Conservation (phyloP, 2,113 vertebrate species). For the Dipodomys merriami region DNA sequence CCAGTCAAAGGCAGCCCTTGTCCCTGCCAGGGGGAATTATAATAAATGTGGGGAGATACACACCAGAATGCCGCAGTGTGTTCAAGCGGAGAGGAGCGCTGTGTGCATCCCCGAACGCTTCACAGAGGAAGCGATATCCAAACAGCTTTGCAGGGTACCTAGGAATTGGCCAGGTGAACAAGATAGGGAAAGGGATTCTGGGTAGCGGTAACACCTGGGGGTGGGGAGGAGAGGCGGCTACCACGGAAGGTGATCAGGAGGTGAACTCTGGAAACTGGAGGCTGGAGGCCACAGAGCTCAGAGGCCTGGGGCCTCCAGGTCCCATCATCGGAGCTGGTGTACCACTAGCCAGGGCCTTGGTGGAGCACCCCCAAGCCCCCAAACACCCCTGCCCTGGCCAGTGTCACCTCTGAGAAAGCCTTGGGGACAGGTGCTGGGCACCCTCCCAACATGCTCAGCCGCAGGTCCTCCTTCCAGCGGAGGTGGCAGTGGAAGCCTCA, state of each 20-base stretch:
- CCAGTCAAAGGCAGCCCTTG: not conserved
- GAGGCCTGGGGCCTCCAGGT: too few relatives aligned
- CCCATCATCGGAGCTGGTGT: not conserved
- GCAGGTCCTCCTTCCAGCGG: not conserved
- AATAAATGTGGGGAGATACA: too few relatives aligned
- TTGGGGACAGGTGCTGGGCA: too few relatives aligned
- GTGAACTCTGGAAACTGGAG: not conserved
- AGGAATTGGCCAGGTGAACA: not conserved
- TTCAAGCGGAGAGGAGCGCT: too few relatives aligned
- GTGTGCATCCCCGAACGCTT: not conserved
- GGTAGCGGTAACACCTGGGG: not conserved
- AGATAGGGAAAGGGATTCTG: not conserved
- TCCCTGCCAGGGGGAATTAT: not conserved
- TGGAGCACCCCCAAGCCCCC: not conserved
- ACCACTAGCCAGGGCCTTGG: not conserved
- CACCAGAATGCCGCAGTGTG: rapidly evolving
- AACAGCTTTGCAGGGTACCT: not conserved
- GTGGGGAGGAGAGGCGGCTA: too few relatives aligned
- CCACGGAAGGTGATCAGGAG: not conserved
- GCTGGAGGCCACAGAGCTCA: not conserved
- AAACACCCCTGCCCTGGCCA: not conserved
- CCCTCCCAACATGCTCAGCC: not conserved
- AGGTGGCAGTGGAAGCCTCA: not conserved
- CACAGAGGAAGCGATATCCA: not conserved
- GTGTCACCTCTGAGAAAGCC: not conserved